Conservation (phyloP, 2,888 invertebrate genomes). For the Cataglyphis altisquamis region DNA sequence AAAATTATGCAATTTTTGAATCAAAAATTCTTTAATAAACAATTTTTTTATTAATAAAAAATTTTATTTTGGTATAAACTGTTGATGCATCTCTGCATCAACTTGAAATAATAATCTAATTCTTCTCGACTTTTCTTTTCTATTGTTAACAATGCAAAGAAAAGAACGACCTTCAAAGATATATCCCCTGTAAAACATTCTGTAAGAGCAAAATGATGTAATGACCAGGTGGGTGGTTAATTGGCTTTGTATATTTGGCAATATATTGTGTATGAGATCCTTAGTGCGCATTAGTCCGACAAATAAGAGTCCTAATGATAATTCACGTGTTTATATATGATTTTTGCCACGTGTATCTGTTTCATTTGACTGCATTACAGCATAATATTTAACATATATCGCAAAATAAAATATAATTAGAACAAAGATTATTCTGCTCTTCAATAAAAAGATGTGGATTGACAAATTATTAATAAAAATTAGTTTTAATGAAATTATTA, state of each 20-base stretch:
- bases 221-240: constrained; percentile 53
- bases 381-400: background rate
- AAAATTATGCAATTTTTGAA: background rate
- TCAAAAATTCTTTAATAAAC: background rate
- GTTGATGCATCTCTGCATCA: no score
- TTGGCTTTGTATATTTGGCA: constrained; percentile 21
- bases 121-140: background rate
- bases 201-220: constrained; percentile 45
- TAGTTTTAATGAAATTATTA: background rate
- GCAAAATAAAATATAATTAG: background rate
- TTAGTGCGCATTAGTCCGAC: constrained; percentile 33
- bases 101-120: background rate
- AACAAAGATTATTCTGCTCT: background rate
- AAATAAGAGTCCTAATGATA: constrained; percentile 65
- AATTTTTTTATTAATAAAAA: background rate
- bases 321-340: constrained; percentile 59
- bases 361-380: background rate
- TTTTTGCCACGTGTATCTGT: background rate
- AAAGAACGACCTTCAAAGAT: background rate
- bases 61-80: background rate
- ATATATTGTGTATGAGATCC: background rate
- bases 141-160: background rate
- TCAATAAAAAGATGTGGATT: background rate
- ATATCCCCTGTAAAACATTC: background rate
- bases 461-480: constrained; percentile 9